Base-by-base conservation (phyloP, 2,797 vertebrate species). In the Galago senegalensis region DNA sequence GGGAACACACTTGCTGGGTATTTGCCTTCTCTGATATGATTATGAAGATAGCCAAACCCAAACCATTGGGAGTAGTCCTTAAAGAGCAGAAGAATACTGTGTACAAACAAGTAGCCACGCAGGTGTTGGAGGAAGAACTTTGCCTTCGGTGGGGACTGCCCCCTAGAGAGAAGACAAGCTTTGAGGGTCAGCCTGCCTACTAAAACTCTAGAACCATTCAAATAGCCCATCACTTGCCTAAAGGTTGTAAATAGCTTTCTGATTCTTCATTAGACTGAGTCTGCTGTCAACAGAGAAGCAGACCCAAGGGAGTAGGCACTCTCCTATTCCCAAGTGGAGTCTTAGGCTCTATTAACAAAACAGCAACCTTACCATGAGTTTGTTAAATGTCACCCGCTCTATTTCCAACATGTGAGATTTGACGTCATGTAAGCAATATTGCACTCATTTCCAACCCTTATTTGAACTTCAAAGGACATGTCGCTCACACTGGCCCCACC, bases 391-490 rank as follows among this genome's bases (percentile, higher is more conserved):
- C 92, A 94, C 95, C 89, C 40, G 77, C 56, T 97, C 14, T 93
- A 95, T 97, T 96, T 95, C 79, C 94, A 87, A 96, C 11, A 86
- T 90, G 88, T 92, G 75, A 92, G 75, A 73, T 75, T 20, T 98
- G 95, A 95, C 87, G 81, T 97, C 91, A 95, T 83, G 63, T 94
- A 60, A 95, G 63, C 91, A 95, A 93, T 91, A 91, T 20, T 85
- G 83, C 34, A 92, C 61, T 93, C 25, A 73, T 93, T 97, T 92
- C 81, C 72, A 91, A 85, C 17, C 37, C 73, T 83, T 83, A 91
- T 94, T 97, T 97, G 83, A 96, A 96, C 65, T 95, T 97, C 94
- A 97, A 95, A 97, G 69, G 82, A 80, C 34, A 92, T 92, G 95
- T 89, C 95, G 92, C 23, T 40, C 83, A 92, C 65, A 72, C 76